Evolutionary conservation across 2,113 vertebrate species (phyloP).

Genomic region (Sprattus sprattus): DNA sequence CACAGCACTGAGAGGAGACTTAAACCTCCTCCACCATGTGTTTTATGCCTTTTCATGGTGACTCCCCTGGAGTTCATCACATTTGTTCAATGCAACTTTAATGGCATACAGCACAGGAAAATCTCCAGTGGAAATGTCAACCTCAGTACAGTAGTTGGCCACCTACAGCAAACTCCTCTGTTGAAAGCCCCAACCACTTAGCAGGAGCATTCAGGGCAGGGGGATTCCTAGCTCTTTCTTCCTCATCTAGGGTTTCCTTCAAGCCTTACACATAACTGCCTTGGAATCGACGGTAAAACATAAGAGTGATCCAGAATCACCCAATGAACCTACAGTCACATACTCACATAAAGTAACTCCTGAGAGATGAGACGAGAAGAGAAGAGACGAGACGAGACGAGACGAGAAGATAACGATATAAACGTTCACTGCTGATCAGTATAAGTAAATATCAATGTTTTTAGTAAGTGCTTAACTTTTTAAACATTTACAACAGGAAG

Average conservation of each 20-base stretch:
- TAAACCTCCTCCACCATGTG: neutral
- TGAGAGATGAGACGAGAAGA: neutral
- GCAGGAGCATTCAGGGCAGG: neutral
- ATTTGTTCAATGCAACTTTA: conserved; percentile 26
- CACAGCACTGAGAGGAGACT: neutral
- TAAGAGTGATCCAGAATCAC: neutral
- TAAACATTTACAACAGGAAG: neutral
- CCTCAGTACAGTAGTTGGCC: neutral
- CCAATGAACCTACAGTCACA: neutral
- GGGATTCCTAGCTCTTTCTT: neutral
- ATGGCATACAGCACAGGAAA: neutral
- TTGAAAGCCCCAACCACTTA: neutral
- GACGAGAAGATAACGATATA: neutral
- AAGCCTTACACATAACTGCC: neutral
- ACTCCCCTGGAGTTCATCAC: neutral
- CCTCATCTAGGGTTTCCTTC: neutral
- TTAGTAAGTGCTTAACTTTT: neutral
- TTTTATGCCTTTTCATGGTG: neutral
- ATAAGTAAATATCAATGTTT: neutral
- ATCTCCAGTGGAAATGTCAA: neutral
- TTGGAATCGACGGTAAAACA: neutral
- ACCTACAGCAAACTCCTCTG: neutral
- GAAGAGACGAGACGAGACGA: neutral
- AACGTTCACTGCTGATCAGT: neutral
- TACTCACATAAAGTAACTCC: neutral